Evolutionary conservation across 2,797 vertebrate species (phyloP), one percentile per base, ranked within the genome.

Genomic region (Xiphorhynchus erythropygius): DNA sequence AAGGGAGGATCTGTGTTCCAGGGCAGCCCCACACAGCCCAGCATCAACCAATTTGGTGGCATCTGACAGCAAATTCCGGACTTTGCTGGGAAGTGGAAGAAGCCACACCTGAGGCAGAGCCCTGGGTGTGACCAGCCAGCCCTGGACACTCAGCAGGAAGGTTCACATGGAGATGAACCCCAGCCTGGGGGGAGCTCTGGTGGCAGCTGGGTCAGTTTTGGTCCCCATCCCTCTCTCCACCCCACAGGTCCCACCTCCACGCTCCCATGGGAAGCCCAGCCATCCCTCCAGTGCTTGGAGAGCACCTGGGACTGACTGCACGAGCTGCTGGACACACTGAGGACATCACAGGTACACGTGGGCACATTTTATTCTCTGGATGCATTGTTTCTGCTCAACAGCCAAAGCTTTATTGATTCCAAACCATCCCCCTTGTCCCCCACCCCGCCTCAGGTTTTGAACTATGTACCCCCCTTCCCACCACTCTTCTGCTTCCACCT

Each of bases 311-410:
- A 16, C 25, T 0, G 74, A 59, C 60, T 47, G 69, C 23, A 71
- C 13, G 37, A 81, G 18, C 25, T 80, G 57, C 73, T 42, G 87
- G 93, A 96, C 81, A 94, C 91, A 91, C 14, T 7, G 94, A 97
- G 82, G 70, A 93, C n/a, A 46, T 86, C 95, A 86, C 89, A 27
- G 50, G 90, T 59, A 96, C 79, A 92, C 5, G 93, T 94, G 97
- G 97, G 97, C 94, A 91, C 83, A 79, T 91, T 98, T 98, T 98
- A 98, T 98, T 98, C 89, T 97, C 95, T 77, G 91, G 96, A 97
- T 96, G 97, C 96, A 73, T 79, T 87, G 80, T 93, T 97, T 97
- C 97, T 97, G 96, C 92, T 97, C 94, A 81, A 97, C 93, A 97
- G 97, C 97, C 96, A 98, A 97, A 97, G 91, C 89, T 97, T 98